Conservation (phyloP, 1,140 invertebrate genomes). For the Capitella teleta region DNA sequence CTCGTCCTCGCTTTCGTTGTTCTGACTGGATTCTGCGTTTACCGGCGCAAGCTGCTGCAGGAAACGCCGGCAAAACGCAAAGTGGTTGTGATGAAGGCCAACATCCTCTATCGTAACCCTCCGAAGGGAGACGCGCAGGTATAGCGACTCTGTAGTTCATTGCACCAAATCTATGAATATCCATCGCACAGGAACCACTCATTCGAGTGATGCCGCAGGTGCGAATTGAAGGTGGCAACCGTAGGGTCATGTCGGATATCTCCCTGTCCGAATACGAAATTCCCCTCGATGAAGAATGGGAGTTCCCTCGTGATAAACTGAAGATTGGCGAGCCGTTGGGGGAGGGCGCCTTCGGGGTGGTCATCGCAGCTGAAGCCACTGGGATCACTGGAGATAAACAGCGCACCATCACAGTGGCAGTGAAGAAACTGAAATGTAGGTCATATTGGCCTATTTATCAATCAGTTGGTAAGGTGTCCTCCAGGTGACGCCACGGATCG, state of each 20-base stretch:
- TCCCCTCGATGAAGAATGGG: conserved; percentile 82
- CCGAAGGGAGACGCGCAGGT: too few species aligned
- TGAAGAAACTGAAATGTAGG: conserved; percentile 99
- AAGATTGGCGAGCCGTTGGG: conserved; percentile 69
- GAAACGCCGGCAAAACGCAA: background rate
- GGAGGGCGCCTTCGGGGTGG: conserved; percentile 90
- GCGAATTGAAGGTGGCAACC: conserved; percentile 34
- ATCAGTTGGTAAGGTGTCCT: too few species aligned
- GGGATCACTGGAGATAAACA: conserved; percentile 57
- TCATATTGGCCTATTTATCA: too few species aligned
- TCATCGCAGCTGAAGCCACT: conserved; percentile 70
- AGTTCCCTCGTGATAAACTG: conserved; percentile 69
- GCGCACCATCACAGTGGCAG: conserved; percentile 73
- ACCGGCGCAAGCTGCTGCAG: too few species aligned
- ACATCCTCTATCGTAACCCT: conserved; percentile 23
- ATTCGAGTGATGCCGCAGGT: conserved; percentile 38
- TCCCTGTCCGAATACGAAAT: conserved; percentile 77
- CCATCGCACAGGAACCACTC: conserved; percentile 19
- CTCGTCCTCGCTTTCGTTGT: too few species aligned
- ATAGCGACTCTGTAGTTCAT: too few species aligned
- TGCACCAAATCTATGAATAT: too few species aligned
- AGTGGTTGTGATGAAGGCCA: conserved; percentile 59
- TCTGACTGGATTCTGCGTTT: too few species aligned
- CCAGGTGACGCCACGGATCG: conserved; percentile 79
- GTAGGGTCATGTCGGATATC: conserved; percentile 34